Base-by-base conservation (phyloP, 2,888 invertebrate species). In the Clusia tigrina region DNA sequence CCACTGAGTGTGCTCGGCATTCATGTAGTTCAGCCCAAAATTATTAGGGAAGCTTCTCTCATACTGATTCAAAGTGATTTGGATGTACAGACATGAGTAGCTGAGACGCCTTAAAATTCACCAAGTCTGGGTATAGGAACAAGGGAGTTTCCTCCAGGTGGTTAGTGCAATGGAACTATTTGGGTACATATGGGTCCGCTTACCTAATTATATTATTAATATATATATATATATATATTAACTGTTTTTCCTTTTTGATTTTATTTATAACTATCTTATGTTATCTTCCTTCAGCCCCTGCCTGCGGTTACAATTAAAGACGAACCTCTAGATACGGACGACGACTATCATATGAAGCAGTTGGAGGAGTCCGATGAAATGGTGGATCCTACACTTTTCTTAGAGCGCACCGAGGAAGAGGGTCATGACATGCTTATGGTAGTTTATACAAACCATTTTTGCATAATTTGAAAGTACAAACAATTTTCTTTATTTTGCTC, bases 341-440 rank as follows among this genome's bases (percentile, higher is more conserved):
- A 82, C 57, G 81, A 82, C 32, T 81, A 77, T 65, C 76, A 75
- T 63, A 71, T 73, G 69, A 73, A 77, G 48, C 71, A 72, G 42
- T 74, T 78, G 60, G 82, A 82, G 61, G 81, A 81, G 60, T 78
- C 78, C 54, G 80, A 83, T 64, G 82, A 81, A 63, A 79, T 80
- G 80, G 75, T 84, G 54, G 84, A 84, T 75, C 83, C 84, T 26
- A 80, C 78, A 48, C 75, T 84, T 69, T 84, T 83, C 72, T 76
- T 84, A 67, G 83, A 82, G 64, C 81, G 81, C 51, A 80, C 75
- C 59, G 80, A 80, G 65, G 82, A 78, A 32, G 82, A 81, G 58
- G 80, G 77, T 58, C 78, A 80, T 58, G 73, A 78, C 62, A 74
- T 78, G 22, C 67, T 79, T 55, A 79, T 77, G 76, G 79, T 79